These are phyloP conservation scores for Cydia pomonella DNA, from an alignment of 1,140 invertebrate species.

Conservation along the genomic window DNA sequence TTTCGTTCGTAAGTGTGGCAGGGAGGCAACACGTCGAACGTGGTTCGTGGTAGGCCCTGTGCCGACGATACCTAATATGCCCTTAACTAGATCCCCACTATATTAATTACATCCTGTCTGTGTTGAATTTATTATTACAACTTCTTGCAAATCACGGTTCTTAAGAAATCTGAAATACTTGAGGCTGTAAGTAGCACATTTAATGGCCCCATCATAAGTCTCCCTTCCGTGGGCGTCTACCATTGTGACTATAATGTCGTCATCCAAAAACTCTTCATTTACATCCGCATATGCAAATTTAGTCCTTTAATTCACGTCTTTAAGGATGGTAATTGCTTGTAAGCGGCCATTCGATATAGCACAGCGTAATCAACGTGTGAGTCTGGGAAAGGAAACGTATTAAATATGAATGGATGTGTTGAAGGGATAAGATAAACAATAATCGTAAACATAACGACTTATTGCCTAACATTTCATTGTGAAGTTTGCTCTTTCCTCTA, in stretches of 20 bases:
- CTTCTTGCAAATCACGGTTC: neutral
- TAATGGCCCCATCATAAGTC: conserved; percentile 23
- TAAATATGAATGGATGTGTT: conserved; percentile 30
- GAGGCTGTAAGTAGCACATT: conserved; percentile 14
- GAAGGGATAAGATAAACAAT: conserved; percentile 28
- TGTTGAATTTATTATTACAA: neutral
- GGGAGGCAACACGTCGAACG: no score
- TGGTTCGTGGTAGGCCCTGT: no score
- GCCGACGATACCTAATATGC: no score
- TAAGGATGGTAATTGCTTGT: neutral
- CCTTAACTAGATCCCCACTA: no score
- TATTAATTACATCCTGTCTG: no score
- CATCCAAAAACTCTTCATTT: conserved; percentile 31
- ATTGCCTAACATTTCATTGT: conserved; percentile 10
- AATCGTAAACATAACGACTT: conserved; percentile 32
- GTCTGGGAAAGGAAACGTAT: conserved; percentile 30
- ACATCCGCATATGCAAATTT: conserved; percentile 25
- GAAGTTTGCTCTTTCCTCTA: neutral
- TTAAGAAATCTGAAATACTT: neutral
- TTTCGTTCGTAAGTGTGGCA: no score
- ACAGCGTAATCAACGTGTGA: conserved; percentile 41
- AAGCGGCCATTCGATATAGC: conserved; percentile 35
- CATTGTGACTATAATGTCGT: conserved; percentile 32
- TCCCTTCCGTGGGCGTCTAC: conserved; percentile 29
- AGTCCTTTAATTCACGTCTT: neutral